Evolutionary conservation across 1,140 invertebrate species (phyloP).

Genomic region (Gyrodactylus bullatarudis): DNA sequence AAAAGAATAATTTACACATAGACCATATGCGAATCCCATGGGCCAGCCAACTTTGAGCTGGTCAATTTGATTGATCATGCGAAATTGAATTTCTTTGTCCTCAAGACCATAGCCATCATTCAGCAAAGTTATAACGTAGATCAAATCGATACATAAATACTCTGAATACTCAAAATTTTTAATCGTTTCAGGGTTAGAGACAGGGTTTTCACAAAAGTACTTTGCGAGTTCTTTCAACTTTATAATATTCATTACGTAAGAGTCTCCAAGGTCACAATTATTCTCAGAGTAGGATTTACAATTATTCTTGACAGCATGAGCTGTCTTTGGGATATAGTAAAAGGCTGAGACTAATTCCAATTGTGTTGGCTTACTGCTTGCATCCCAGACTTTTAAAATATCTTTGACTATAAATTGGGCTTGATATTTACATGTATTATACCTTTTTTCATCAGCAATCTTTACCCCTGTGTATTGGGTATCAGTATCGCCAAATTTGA

Average conservation of each 20-base stretch:
- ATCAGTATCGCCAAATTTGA: not conserved
- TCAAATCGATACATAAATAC: not conserved
- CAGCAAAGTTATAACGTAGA: not conserved
- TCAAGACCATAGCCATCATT: not conserved
- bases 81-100: not conserved
- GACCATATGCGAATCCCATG: not conserved
- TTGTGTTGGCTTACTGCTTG: not conserved
- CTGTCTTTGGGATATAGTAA: not conserved
- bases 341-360: not conserved
- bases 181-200: not conserved
- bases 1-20: no score
- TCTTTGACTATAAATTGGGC: not conserved
- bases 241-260: not conserved
- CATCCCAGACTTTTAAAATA: not conserved
- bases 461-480: not conserved
- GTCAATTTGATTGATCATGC: not conserved
- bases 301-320: not conserved
- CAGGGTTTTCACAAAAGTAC: not conserved
- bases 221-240: not conserved
- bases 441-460: not conserved
- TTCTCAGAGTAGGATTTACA: not conserved
- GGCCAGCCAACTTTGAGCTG: not conserved
- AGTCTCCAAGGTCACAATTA: not conserved
- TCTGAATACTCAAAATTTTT: not conserved
- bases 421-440: not conserved